Conservation (phyloP, 1,140 invertebrate species). For the Acromyrmex heyeri region DNA sequence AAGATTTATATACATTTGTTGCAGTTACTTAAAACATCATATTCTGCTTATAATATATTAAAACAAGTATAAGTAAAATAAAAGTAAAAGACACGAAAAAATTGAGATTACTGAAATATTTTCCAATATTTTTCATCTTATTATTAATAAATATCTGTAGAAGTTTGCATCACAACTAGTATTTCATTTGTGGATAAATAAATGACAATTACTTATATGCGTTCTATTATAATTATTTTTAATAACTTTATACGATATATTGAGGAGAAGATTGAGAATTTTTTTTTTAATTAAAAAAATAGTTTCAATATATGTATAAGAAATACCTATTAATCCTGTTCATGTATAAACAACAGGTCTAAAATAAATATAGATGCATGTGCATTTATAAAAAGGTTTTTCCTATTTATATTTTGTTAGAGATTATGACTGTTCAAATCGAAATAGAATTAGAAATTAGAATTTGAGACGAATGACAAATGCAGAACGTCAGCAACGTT, state of each 20-base stretch:
- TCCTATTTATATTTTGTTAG: background rate
- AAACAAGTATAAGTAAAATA: conserved; percentile 38
- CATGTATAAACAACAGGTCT: background rate
- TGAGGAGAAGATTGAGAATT: too few species aligned
- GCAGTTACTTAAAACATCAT: conserved; percentile 70
- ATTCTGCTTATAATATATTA: conserved; percentile 64
- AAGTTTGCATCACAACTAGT: background rate
- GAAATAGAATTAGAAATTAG: background rate
- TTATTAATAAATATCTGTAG: background rate
- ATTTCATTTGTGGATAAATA: conserved; percentile 8
- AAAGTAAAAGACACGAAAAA: conserved; percentile 1
- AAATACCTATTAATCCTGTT: background rate
- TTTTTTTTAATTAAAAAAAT: background rate
- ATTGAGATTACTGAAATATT: background rate
- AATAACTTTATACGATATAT: background rate
- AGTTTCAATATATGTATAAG: background rate
- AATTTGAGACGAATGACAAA: background rate
- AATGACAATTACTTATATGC: background rate
- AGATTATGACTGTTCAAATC: background rate
- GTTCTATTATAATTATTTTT: background rate
- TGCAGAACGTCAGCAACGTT: background rate
- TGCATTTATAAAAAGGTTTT: background rate
- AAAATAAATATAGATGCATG: background rate
- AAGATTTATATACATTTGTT: conserved; percentile 12
- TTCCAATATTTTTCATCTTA: background rate